These are phyloP conservation scores for Mionectes olivaceus DNA, from an alignment of 2,797 vertebrate genomes.

Conservation along the genomic window DNA sequence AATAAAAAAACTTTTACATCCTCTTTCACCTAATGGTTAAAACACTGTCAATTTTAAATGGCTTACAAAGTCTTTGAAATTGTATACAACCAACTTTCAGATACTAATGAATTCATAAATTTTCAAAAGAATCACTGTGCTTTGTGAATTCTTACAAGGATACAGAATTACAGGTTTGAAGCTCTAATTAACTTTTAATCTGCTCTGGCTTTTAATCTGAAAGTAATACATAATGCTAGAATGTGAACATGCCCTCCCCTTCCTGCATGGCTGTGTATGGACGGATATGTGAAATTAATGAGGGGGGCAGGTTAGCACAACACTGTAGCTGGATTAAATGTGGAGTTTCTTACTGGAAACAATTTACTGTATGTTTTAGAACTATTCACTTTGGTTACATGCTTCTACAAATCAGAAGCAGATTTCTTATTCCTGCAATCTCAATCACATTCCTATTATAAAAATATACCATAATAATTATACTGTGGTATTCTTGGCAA, in stretches of 20 bases:
- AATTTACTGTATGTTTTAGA: constrained; percentile 57
- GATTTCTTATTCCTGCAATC: constrained; percentile 64
- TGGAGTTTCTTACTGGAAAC: constrained; percentile 59
- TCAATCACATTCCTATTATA: constrained; percentile 58
- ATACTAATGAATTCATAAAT: not conserved
- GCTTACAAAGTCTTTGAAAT: not conserved
- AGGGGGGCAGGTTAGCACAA: not conserved
- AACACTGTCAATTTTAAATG: not conserved
- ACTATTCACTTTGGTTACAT: constrained; percentile 36
- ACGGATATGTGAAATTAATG: not conserved
- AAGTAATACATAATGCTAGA: constrained; percentile 14
- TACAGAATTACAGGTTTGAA: not conserved
- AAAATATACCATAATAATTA: constrained; percentile 67
- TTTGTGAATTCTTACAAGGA: not conserved
- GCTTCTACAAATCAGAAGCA: constrained; percentile 65
- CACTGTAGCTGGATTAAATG: constrained; percentile 32
- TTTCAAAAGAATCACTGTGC: not conserved
- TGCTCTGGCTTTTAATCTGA: constrained; percentile 19
- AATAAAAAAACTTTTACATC: not conserved
- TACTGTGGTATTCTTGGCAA: constrained; percentile 24
- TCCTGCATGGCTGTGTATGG: not conserved
- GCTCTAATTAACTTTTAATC: constrained; percentile 37
- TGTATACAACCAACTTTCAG: not conserved
- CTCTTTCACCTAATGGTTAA: not conserved
- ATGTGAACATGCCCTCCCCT: not conserved